Evolutionary conservation across 1,140 invertebrate species (phyloP).

Genomic region (Drosophila subpulchrella): DNA sequence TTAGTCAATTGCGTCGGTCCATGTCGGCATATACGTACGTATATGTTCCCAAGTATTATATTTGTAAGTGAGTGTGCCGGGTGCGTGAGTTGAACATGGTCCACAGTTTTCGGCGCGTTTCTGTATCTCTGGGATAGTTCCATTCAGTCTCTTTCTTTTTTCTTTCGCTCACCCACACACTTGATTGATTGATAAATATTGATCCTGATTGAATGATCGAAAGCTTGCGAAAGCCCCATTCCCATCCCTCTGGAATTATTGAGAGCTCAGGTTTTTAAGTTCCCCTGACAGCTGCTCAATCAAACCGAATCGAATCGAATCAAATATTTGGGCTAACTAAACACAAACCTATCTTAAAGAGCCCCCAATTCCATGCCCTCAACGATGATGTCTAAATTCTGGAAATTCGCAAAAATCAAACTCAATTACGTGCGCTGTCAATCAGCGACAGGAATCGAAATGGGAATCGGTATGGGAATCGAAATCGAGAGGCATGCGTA

Average conservation of each 20-base stretch:
- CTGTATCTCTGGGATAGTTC: conserved; percentile 14
- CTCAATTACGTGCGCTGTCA: conserved; percentile 78
- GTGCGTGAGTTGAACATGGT: conserved; percentile 35
- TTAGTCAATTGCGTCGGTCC: conserved; percentile 47
- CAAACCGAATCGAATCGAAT: conserved; percentile 59
- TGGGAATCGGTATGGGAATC: conserved; percentile 40
- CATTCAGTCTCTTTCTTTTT: conserved; percentile 20
- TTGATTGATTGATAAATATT: conserved; percentile 82
- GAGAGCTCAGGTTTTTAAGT: conserved; percentile 72
- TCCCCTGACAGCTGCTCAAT: conserved; percentile 77
- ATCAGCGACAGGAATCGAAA: conserved; percentile 71
- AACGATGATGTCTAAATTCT: conserved; percentile 72
- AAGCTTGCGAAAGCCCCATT: conserved; percentile 65
- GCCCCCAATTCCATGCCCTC: conserved; percentile 4
- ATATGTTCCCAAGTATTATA: not conserved
- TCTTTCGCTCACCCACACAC: conserved; percentile 34
- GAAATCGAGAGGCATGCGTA: conserved; percentile 69
- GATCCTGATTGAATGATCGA: conserved; percentile 82
- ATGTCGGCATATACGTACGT: conserved; percentile 12
- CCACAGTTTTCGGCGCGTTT: not conserved
- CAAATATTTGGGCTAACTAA: conserved; percentile 78
- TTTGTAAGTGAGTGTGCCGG: conserved; percentile 12
- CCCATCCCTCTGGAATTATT: conserved; percentile 51
- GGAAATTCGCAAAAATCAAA: conserved; percentile 78
- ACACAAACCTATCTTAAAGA: conserved; percentile 76